phyloP scores from a whole-genome alignment of 2,113 vertebrate genomes.

The Lipotes vexillifer region DNA sequence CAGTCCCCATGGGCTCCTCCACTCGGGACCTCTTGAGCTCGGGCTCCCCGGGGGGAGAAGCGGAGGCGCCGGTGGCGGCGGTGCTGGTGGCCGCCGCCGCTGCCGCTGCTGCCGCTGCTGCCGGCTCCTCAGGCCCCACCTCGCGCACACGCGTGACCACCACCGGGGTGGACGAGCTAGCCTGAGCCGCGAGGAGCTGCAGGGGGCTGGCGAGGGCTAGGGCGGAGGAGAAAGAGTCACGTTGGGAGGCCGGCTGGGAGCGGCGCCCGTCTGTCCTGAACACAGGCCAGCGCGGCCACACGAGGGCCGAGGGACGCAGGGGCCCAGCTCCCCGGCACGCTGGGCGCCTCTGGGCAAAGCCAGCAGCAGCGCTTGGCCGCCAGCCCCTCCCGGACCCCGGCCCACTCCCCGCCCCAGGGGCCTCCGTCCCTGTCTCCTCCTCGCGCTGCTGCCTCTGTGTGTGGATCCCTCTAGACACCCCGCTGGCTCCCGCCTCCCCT shows the following conservation, averaged over 20 bases:
- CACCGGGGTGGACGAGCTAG: conserved; percentile 93
- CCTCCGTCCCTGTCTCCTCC: not conserved
- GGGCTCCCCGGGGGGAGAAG: conserved; percentile 80
- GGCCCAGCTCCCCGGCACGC: not conserved
- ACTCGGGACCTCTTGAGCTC: conserved; percentile 89
- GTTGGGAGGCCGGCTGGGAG: not conserved
- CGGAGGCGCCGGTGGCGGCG: not conserved
- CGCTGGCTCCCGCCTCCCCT: accelerated
- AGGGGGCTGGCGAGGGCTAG: conserved; percentile 92
- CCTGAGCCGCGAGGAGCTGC: conserved; percentile 96
- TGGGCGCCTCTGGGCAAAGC: accelerated
- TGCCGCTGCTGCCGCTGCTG: conserved; percentile 5
- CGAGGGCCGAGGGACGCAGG: accelerated
- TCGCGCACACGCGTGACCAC: conserved; percentile 86
- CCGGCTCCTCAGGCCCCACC: conserved; percentile 77
- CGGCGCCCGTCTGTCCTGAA: not conserved
- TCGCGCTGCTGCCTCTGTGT: accelerated
- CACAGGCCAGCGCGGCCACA: accelerated
- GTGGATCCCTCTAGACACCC: accelerated
- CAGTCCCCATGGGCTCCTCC: conserved; percentile 83
- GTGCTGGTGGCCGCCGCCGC: not conserved
- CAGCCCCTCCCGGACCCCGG: accelerated
- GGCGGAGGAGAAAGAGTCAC: not conserved
- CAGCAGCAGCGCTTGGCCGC: accelerated
- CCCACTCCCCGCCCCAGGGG: accelerated